A percentile compares a stretch with the other conserved stretches of the same genome.
phyloP scores from a whole-genome alignment of 1,140 invertebrate species.

The Drosophila cardini region DNA sequence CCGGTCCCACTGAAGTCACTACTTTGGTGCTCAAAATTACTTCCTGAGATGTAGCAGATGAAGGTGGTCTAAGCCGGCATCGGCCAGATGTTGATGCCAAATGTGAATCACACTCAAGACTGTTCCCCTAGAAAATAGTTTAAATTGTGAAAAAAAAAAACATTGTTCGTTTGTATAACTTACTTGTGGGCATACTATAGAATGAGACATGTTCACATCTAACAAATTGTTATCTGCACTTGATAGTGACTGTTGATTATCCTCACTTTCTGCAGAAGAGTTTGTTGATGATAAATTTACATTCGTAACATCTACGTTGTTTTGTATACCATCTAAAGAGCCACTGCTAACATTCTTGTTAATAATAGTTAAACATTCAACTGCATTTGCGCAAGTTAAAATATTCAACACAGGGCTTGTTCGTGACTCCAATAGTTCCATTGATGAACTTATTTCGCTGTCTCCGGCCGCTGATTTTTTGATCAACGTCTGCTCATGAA shows the following conservation, averaged over 20 bases:
- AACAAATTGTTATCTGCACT: conserved; percentile 44
- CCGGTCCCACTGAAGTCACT: conserved; percentile 32
- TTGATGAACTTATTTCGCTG: conserved; percentile 38
- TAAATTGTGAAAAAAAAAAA: background rate
- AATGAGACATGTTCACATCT: conserved; percentile 25
- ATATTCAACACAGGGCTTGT: conserved; percentile 2
- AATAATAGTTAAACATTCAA: conserved; percentile 12
- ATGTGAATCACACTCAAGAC: conserved; percentile 43
- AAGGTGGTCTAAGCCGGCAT: conserved; percentile 7
- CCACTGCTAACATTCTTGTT: conserved; percentile 14
- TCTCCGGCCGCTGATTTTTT: conserved; percentile 36
- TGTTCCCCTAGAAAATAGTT: conserved; percentile 27
- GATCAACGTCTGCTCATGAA: conserved; percentile 59
- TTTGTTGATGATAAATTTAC: conserved; percentile 11
- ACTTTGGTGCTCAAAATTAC: conserved; percentile 48
- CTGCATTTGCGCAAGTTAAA: conserved; percentile 4
- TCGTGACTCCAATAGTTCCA: conserved; percentile 22
- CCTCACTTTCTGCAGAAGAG: conserved; percentile 1
- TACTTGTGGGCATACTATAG: conserved; percentile 45
- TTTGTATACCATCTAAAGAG: conserved; percentile 21
- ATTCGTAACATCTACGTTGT: conserved; percentile 36
- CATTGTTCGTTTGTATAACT: conserved; percentile 13
- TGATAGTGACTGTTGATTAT: conserved; percentile 24
- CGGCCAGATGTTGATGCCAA: conserved; percentile 18
- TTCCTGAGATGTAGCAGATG: conserved; percentile 37